A percentile compares a stretch with the other conserved stretches of the same genome.
These are phyloP conservation scores for Lithophane ornitopus DNA, from an alignment of 2,888 invertebrate species.

Conservation along the genomic window DNA sequence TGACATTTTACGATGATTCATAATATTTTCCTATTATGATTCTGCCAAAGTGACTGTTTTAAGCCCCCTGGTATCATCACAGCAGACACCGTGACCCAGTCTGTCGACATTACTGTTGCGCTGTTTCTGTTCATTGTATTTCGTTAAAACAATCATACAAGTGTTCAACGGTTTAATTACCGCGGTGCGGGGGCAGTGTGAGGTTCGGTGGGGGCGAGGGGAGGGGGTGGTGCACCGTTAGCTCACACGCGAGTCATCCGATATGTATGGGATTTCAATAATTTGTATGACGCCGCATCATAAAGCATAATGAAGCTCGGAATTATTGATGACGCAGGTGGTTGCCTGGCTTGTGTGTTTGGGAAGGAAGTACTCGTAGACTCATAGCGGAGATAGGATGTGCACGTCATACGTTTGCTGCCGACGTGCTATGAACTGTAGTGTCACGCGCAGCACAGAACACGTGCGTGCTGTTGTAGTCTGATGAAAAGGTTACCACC, in stretches of 20 bases:
- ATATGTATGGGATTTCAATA: conserved; percentile 67
- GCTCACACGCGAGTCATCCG: conserved; percentile 64
- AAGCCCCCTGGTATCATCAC: background rate
- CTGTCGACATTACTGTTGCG: background rate
- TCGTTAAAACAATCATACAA: background rate
- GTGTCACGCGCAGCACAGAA: background rate
- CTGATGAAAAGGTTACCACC: background rate
- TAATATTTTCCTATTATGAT: too few relatives aligned
- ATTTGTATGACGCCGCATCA: conserved; percentile 63
- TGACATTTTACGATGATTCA: too few relatives aligned
- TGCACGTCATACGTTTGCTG: background rate
- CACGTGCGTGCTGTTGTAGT: background rate
- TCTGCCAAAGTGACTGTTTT: too few relatives aligned
- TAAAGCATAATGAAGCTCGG: conserved; percentile 60
- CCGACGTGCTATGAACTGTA: background rate
- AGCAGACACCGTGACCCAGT: background rate
- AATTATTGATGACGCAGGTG: conserved; percentile 66
- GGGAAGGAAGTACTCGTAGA: conserved; percentile 36
- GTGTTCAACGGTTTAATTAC: conserved; percentile 28
- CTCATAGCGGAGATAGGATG: conserved; percentile 21
- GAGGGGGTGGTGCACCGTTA: conserved; percentile 44
- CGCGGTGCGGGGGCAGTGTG: background rate
- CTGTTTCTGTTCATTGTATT: background rate
- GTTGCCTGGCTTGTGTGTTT: conserved; percentile 7
- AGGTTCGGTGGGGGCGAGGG: background rate